Evolutionary conservation across 2,113 vertebrate genomes (phyloP), one percentile per base, ranked within the genome.

Genomic region (Scomber japonicus): DNA sequence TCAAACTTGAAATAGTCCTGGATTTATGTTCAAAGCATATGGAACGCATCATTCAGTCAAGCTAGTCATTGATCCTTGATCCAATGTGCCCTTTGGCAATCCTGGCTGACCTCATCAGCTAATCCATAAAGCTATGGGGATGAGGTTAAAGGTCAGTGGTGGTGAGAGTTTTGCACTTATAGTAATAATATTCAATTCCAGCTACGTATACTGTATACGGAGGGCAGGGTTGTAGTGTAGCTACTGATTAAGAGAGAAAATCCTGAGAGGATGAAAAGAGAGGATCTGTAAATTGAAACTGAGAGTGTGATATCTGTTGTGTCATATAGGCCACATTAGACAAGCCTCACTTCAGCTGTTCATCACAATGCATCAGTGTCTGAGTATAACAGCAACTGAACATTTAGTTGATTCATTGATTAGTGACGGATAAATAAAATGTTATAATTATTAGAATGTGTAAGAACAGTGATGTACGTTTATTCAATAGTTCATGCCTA

Each of bases 61-160:
- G 45, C 24, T 56, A 71, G 65, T 53, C 78, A 78, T 82, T 75
- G 73, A 86, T 80, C 73, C 30, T 17, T 35, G 21, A 11, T 44
- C 60, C 51, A 15, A 59, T 11, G 1, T 55, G 40, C 11, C 53
- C 62, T 72, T 51, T 50, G 45, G 57, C 35, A 59, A 27, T 48
- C 46, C 63, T 9, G 5, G 13, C 59, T 76, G 57, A 84, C 82
- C 69, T 90, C 57, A 53, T 73, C 46, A 17, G 63, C 49, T 70
- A 30, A 81, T 81, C 81, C 53, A 60, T 68, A 60, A 46, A 56
- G 35, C 49, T 49, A 8, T 60, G 54, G n/a, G 59, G 57, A 76
- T 40, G 15, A 81, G 64, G 40, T 71, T 5, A 78, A 67, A 78
- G 66, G 68, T 61, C 72, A 69, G 27, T 2, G n/a, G 30, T 60